These are phyloP conservation scores for Euschistus heros DNA, from an alignment of 1,140 invertebrate species.

Conservation along the genomic window DNA sequence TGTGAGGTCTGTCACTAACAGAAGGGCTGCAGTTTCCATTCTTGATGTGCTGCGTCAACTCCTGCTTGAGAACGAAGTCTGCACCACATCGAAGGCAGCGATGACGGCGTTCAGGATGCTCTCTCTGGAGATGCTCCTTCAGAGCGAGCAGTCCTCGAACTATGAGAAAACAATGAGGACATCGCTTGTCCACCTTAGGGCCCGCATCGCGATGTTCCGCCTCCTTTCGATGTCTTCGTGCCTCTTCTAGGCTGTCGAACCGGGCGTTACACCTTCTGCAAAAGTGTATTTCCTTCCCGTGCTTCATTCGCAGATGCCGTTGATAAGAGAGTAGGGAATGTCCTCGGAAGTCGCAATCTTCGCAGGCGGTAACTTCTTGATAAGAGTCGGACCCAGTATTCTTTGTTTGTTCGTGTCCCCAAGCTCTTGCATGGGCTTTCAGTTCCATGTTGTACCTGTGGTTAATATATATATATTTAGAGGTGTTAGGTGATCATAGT, in stretches of 20 bases:
- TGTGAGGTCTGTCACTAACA: neutral
- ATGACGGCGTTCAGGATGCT: neutral
- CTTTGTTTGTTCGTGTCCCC: slow-evolving; percentile 39
- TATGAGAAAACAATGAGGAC: neutral
- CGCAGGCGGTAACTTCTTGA: slow-evolving; percentile 43
- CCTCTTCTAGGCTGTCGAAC: slow-evolving; percentile 49
- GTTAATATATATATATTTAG: too few relatives aligned
- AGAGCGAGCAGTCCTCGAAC: neutral
- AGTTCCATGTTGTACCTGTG: slow-evolving; percentile 51
- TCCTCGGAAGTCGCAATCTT: slow-evolving; percentile 36
- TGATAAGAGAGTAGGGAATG: slow-evolving; percentile 41
- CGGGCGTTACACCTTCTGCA: slow-evolving; percentile 33
- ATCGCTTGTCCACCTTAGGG: neutral
- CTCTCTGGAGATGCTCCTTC: neutral
- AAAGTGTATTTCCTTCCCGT: slow-evolving; percentile 31
- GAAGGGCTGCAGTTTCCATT: neutral
- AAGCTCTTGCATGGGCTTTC: slow-evolving; percentile 46
- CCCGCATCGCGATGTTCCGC: slow-evolving; percentile 34
- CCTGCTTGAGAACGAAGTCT: slow-evolving; percentile 56
- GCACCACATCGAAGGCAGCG: slow-evolving; percentile 42
- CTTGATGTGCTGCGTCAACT: slow-evolving; percentile 53
- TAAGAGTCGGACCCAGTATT: slow-evolving; percentile 49
- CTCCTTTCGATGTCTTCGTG: slow-evolving; percentile 51
- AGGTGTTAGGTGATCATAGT: too few relatives aligned
- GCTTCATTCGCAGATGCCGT: slow-evolving; percentile 41